Percentiles rank a stretch among this genome's conserved stretches.
Evolutionary conservation across 2,888 invertebrate genomes (phyloP).

Genomic region (Cepaea hortensis): DNA sequence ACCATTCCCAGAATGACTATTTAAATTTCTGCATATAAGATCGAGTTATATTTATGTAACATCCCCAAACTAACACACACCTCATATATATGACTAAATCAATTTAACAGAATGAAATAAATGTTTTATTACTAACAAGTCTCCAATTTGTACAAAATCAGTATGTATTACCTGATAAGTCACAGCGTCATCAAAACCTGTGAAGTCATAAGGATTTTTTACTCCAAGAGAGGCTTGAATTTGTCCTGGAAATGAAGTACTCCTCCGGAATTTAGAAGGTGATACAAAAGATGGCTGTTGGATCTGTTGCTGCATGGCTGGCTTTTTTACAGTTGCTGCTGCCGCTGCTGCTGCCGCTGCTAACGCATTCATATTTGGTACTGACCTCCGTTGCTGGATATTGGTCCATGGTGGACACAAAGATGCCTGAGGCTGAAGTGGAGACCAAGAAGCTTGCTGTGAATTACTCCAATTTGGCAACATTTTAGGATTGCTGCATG

Average conservation of each 20-base stretch:
- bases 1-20: not conserved
- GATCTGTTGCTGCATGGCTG: conserved; percentile 57
- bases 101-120: not conserved
- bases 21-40: not conserved
- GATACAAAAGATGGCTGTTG: conserved; percentile 79
- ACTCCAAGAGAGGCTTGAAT: conserved; percentile 75
- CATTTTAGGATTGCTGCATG: conserved; percentile 69
- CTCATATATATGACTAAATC: not conserved
- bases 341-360: conserved; percentile 54
- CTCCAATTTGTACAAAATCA: not conserved
- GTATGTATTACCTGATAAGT: conserved; percentile 60
- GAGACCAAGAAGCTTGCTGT: conserved; percentile 68
- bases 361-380: conserved; percentile 76
- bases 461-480: conserved; percentile 76
- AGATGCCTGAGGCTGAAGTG: conserved; percentile 57
- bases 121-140: not conserved
- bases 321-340: conserved; percentile 65
- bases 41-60: not conserved
- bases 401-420: conserved; percentile 69
- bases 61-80: not conserved
- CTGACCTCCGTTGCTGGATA: conserved; percentile 69
- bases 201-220: conserved; percentile 80
- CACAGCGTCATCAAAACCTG: conserved; percentile 78
- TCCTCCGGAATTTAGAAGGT: conserved; percentile 91
- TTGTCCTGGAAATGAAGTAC: conserved; percentile 93